A percentile compares a stretch with the other conserved stretches of the same genome.
These are phyloP conservation scores for Zaprionus lachaisei DNA, from an alignment of 1,140 invertebrate species.

Conservation along the genomic window DNA sequence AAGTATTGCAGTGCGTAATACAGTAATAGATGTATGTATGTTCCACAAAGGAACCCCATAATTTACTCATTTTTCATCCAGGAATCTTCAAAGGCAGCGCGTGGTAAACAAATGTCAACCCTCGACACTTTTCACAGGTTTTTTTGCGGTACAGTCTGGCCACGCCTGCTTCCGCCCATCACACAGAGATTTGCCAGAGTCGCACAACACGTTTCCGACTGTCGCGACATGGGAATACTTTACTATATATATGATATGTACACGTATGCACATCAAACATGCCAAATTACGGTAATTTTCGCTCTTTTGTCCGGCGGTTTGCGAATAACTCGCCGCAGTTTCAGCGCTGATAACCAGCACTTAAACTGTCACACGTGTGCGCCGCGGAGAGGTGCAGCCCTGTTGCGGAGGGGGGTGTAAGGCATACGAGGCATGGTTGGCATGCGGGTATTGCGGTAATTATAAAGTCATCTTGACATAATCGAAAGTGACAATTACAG, in stretches of 20 bases:
- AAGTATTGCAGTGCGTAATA: not conserved
- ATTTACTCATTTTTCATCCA: not conserved
- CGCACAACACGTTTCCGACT: conserved; percentile 27
- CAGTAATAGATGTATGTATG: not conserved
- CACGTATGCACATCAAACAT: conserved; percentile 25
- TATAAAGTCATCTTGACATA: conserved; percentile 84
- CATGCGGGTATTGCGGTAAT: conserved; percentile 58
- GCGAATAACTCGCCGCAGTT: conserved; percentile 65
- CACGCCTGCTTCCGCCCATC: conserved; percentile 41
- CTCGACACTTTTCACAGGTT: conserved; percentile 40
- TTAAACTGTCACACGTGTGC: conserved; percentile 82
- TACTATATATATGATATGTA: conserved; percentile 10
- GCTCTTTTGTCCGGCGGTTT: conserved; percentile 62
- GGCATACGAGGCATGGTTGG: not conserved
- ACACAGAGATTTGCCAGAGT: conserved; percentile 42
- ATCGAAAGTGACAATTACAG: conserved; percentile 84
- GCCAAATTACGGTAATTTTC: conserved; percentile 76
- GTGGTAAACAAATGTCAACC: conserved; percentile 30
- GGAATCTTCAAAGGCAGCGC: not conserved
- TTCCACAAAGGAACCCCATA: not conserved
- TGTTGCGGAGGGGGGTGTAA: not conserved
- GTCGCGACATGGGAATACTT: not conserved
- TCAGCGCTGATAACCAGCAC: conserved; percentile 60
- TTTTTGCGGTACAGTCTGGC: conserved; percentile 8
- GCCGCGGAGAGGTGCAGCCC: not conserved